Percentiles rank a stretch among this genome's conserved stretches.
Conservation (phyloP, 2,113 vertebrate genomes). For the Phylloscopus whistleri region DNA sequence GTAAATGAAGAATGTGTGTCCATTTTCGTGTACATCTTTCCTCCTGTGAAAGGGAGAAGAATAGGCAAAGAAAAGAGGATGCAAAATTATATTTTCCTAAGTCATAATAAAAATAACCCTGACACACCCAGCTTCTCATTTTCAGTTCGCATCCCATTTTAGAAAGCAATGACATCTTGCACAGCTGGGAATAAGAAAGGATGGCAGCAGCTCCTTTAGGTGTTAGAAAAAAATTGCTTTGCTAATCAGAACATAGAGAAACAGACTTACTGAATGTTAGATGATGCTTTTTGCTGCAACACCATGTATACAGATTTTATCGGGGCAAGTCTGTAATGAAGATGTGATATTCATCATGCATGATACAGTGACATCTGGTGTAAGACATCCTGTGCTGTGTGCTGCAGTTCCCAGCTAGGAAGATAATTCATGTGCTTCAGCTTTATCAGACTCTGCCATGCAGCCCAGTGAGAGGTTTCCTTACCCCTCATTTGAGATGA, state of each 20-base stretch:
- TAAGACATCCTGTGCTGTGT: neutral
- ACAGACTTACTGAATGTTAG: neutral
- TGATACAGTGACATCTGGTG: constrained; percentile 57
- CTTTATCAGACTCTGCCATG: neutral
- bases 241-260: neutral
- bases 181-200: neutral
- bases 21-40: neutral
- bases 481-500: neutral
- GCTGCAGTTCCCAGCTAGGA: neutral
- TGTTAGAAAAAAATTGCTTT: neutral
- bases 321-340: neutral
- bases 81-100: neutral
- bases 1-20: neutral
- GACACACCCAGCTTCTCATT: neutral
- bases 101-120: neutral
- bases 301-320: neutral
- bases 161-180: neutral
- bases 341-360: constrained; percentile 26
- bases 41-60: neutral
- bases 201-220: neutral
- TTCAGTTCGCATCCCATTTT: neutral
- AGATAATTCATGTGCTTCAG: neutral
- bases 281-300: neutral
- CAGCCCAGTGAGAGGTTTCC: neutral
- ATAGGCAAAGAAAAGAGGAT: neutral